A percentile compares a stretch with the other conserved stretches of the same genome.
Evolutionary conservation across 2,797 vertebrate species (phyloP).

Genomic region (Prionace glauca): DNA sequence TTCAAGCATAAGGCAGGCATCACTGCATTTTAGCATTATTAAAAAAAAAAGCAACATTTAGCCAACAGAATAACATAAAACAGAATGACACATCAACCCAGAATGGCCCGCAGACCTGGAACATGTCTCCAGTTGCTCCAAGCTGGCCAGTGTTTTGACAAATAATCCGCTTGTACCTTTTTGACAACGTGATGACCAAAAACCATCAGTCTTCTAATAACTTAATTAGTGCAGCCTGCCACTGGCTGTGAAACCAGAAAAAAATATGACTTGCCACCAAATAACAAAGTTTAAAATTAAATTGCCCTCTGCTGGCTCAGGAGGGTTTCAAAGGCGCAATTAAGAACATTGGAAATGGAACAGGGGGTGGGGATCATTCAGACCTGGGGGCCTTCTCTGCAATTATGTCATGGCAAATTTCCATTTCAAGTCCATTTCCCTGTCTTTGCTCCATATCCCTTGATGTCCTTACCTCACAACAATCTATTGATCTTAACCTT

Average conservation of each 20-base stretch:
- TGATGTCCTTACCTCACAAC: background rate
- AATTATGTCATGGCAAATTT: background rate
- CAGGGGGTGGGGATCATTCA: too few species aligned
- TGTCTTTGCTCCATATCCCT: background rate
- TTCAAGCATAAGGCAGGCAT: background rate
- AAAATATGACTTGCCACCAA: background rate
- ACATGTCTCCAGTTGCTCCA: background rate
- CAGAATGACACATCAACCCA: background rate
- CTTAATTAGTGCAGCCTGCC: background rate
- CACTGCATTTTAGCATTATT: background rate
- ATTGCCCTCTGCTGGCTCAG: background rate
- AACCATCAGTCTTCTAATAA: background rate
- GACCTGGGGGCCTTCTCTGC: background rate
- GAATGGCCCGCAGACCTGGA: background rate
- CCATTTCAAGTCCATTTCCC: background rate
- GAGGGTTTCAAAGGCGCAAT: background rate
- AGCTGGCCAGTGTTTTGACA: background rate
- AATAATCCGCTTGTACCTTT: background rate
- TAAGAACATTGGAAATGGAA: background rate
- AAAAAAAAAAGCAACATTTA: background rate
- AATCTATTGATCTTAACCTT: background rate
- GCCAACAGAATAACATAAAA: background rate
- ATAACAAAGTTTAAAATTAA: background rate
- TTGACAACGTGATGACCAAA: conserved; percentile 3
- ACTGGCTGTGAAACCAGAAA: background rate